These are phyloP conservation scores for Tenualosa ilisha DNA, from an alignment of 2,797 vertebrate genomes.

Conservation along the genomic window DNA sequence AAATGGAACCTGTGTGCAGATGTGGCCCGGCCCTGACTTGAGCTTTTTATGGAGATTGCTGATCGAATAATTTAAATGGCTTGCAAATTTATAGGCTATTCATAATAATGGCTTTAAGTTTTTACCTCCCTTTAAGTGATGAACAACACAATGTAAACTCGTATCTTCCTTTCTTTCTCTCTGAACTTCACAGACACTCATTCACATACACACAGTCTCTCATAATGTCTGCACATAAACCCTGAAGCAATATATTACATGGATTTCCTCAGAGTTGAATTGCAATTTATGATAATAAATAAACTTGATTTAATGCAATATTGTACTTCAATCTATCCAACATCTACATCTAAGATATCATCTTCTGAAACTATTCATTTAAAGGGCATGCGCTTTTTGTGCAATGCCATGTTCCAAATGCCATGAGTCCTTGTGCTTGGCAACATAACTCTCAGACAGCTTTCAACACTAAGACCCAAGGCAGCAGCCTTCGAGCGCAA, in stretches of 20 bases:
- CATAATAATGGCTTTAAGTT: conserved; percentile 6
- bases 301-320: conserved; percentile 19
- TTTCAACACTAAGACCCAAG: neutral
- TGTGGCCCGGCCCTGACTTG: neutral
- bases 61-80: conserved; percentile 14
- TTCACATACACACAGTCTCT: neutral
- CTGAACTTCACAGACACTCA: neutral
- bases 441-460: neutral
- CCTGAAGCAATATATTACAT: conserved; percentile 23
- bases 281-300: conserved; percentile 15
- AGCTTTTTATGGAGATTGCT: conserved; percentile 3
- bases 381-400: conserved; percentile 6
- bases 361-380: conserved; percentile 12
- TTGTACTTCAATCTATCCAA: conserved; percentile 18
- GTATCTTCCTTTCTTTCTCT: neutral
- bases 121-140: conserved; percentile 15
- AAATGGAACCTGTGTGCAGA: neutral
- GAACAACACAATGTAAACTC: neutral
- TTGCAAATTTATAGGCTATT: conserved; percentile 6
- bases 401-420: neutral
- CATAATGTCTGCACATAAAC: conserved; percentile 1
- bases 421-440: neutral
- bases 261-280: neutral
- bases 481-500: neutral
- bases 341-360: conserved; percentile 15